Conservation (phyloP, 2,113 vertebrate species). For the Ceratotherium simum region DNA sequence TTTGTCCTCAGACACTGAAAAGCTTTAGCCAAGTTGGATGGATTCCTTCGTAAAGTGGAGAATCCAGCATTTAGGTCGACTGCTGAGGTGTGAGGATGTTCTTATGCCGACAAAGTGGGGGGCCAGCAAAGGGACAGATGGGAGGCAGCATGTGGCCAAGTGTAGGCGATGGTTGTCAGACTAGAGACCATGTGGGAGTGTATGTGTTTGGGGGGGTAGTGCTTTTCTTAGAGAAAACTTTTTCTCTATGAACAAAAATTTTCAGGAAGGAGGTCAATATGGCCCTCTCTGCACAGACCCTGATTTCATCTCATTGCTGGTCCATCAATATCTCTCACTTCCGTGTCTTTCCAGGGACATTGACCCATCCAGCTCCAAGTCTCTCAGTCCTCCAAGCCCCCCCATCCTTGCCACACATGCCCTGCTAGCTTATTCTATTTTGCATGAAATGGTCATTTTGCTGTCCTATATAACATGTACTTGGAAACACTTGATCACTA, state of each 20-base stretch:
- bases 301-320: accelerated
- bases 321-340: accelerated
- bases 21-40: not conserved
- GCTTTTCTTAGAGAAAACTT: not conserved
- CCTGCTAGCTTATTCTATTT: not conserved
- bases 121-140: not conserved
- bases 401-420: accelerated
- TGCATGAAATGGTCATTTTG: not conserved
- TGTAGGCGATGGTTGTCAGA: accelerated
- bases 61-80: not conserved
- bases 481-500: not conserved
- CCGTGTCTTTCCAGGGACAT: accelerated
- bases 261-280: not conserved
- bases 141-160: not conserved
- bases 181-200: not conserved
- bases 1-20: not conserved
- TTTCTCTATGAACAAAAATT: not conserved
- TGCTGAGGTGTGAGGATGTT: not conserved
- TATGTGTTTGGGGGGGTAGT: accelerated
- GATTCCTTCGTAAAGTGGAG: not conserved
- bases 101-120: no score
- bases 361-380: accelerated
- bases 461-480: no score
- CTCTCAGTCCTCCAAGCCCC: accelerated
- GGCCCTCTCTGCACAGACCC: not conserved